Evolutionary conservation across 2,888 invertebrate species (phyloP), one percentile per base, ranked within the genome.

Genomic region (Epicampocera succincta): DNA sequence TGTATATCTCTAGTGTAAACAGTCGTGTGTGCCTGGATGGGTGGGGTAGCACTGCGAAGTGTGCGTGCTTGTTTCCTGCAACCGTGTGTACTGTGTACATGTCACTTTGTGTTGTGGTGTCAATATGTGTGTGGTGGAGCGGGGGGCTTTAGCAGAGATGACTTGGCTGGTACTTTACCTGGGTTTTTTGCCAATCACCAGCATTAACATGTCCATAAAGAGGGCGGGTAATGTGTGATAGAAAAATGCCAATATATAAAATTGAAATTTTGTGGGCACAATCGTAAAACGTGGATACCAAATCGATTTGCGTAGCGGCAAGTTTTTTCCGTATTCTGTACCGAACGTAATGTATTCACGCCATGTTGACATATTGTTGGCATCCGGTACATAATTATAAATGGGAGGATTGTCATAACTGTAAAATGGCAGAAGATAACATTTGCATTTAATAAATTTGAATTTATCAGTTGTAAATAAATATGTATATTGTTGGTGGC

Each of bases 351-450:
- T 92, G 87, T 96, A 96, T 73, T 95, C 93, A 0, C 92, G 93
- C 98, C 98, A 99, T 0, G 94, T 95, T 66, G 98, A 92, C 17
- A 95, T 94, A 88, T 97, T 97, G 83, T 96, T 94, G 3, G 92
- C 92, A 2, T 97, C 96, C 1, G 98, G 96, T 5, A 97, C 96
- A 91, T 95, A 97, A 91, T 99, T 98, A 92, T 96, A 98, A 56
- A 89, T 88, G 50, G 89, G 89, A 33, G 89, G 87, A 40, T 84
- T 79, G 44, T 89, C 89, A 68, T 89, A 89, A 17, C 89, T 87
- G 68, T 12, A 71, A 80, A 78, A 66, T 56, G 44, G 25, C 19
- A 54, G 33, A 52, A 58, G 38, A 78, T 50, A 42, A 56, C 40
- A 77, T 56, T 71, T 38, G 19, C 61, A 56, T 50, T 17, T 48